A percentile compares a stretch with the other conserved stretches of the same genome.
Conservation (phyloP, 35 echinoderm and acorn worm species). For the Eucidaris tribuloides region DNA sequence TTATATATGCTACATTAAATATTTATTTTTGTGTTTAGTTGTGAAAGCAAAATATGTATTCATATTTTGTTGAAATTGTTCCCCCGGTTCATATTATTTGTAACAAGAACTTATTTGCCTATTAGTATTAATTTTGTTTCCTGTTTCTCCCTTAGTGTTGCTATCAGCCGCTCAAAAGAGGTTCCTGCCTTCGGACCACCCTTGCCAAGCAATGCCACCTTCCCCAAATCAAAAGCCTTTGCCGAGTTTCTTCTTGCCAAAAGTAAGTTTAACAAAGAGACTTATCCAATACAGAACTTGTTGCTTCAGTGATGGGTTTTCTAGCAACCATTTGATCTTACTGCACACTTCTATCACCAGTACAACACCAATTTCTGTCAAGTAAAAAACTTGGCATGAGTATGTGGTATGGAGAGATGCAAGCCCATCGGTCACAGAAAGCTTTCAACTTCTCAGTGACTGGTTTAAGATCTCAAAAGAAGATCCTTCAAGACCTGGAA, state of each 20-base stretch:
- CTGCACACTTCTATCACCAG: no score
- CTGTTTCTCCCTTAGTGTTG: constrained; percentile 52
- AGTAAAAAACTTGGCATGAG: no score
- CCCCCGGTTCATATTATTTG: neutral
- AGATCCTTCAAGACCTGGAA: no score
- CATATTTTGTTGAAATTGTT: neutral
- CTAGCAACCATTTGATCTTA: no score
- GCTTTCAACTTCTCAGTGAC: no score
- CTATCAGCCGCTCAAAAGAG: constrained; percentile 95
- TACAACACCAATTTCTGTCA: no score
- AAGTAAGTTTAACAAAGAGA: no score
- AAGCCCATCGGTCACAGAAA: no score
- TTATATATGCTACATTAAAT: neutral
- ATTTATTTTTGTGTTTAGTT: neutral
- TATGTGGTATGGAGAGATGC: no score
- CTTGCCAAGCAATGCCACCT: constrained; percentile 53
- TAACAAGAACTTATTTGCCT: neutral
- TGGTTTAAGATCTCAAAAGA: no score
- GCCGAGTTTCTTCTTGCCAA: constrained; percentile 92
- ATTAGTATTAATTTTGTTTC: neutral
- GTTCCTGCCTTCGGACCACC: constrained; percentile 86
- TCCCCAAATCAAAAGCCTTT: constrained; percentile 68
- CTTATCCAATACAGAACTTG: no score
- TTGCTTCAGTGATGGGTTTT: no score
- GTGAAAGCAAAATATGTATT: neutral